phyloP scores from a whole-genome alignment of 2,113 vertebrate genomes.

The rabbit (Oryctolagus cuniculus) region mOryCun1.1 NC_091436.1:57605501-57606000 shows the following conservation, averaged over 20 bases:
- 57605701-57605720: neutral
- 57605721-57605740: slow-evolving; percentile 1
- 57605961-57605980: no score
- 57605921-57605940: no score
- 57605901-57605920: no score
- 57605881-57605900: no score
- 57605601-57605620: neutral
- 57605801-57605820: neutral
- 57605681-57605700: neutral
- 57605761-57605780: neutral
- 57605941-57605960: no score
- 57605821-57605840: neutral
- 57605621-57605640: neutral
- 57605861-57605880: no score
- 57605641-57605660: neutral
- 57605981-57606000: no score
- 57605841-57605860: no score
- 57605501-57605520: neutral
- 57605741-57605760: neutral
- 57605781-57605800: neutral
- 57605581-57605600: neutral
- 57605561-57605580: neutral
- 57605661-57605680: no score
- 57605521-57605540: neutral
- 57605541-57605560: neutral